Evolutionary conservation across 2,113 vertebrate genomes (phyloP).

Genomic region (Procavia capensis): DNA sequence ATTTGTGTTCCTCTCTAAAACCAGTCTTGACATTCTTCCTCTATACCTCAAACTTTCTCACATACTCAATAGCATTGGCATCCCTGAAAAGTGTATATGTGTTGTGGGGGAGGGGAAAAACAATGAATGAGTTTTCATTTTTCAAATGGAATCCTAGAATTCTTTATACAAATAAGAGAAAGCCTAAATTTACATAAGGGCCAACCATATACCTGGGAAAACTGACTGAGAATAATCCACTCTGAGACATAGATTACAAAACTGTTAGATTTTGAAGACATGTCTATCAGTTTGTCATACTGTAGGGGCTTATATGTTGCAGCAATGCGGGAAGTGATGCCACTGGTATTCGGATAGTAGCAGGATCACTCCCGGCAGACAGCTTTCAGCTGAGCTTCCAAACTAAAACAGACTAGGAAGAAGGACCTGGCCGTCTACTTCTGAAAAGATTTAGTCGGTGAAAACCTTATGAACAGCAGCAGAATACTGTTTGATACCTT

Average conservation of each 20-base stretch:
- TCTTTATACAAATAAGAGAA: slow-evolving; percentile 15
- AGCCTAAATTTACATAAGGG: background rate
- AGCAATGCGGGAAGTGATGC: too few species aligned
- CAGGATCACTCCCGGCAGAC: too few species aligned
- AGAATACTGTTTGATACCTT: too few species aligned
- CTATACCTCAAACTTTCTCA: background rate
- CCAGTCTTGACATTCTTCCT: background rate
- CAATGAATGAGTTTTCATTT: background rate
- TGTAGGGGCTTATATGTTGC: too few species aligned
- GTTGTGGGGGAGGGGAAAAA: background rate
- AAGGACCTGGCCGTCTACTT: too few species aligned
- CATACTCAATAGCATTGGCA: background rate
- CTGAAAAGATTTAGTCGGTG: too few species aligned
- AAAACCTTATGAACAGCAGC: too few species aligned
- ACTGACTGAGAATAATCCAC: slow-evolving; percentile 16
- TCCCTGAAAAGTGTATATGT: background rate
- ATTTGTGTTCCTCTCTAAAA: background rate
- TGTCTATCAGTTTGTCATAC: too few species aligned
- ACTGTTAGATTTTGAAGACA: background rate
- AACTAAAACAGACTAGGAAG: too few species aligned
- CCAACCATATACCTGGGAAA: background rate
- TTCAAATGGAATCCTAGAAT: background rate
- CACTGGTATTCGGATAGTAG: too few species aligned
- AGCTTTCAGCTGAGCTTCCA: too few species aligned
- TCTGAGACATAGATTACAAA: background rate